These are phyloP conservation scores for Zaprionus tsacasi DNA, from an alignment of 1,140 invertebrate species.

Conservation along the genomic window DNA sequence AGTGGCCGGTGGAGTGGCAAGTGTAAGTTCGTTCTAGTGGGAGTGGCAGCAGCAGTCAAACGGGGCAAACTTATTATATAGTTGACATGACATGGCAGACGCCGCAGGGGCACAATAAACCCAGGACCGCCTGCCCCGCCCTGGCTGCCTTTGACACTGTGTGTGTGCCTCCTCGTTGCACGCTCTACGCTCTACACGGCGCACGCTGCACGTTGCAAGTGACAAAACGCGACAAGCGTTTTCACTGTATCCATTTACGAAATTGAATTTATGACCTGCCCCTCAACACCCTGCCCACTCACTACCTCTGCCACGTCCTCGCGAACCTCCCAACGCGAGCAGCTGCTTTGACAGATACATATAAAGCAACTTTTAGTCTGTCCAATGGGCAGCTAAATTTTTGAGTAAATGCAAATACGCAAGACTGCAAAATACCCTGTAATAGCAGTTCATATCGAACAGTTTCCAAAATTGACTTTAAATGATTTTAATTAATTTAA, in stretches of 20 bases:
- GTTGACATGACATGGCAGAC: slow-evolving; percentile 45
- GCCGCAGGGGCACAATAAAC: slow-evolving; percentile 29
- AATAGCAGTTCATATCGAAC: too few relatives aligned
- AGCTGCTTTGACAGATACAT: slow-evolving; percentile 27
- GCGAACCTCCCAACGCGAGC: slow-evolving; percentile 21
- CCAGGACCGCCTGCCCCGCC: neutral
- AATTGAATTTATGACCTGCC: slow-evolving; percentile 76
- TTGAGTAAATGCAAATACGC: neutral
- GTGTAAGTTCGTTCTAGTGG: neutral
- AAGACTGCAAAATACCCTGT: slow-evolving; percentile 1
- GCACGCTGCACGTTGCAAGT: slow-evolving; percentile 30
- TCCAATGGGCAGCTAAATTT: neutral
- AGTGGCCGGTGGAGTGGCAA: neutral
- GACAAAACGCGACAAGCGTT: slow-evolving; percentile 67
- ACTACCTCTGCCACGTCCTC: too few relatives aligned
- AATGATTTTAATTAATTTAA: neutral
- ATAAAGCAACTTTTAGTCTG: slow-evolving; percentile 7
- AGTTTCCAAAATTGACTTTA: too few relatives aligned
- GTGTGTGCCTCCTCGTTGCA: slow-evolving; percentile 15
- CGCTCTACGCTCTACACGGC: neutral
- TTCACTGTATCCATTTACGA: slow-evolving; percentile 51
- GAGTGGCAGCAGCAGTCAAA: slow-evolving; percentile 38
- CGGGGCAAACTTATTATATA: slow-evolving; percentile 45
- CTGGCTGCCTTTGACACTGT: neutral
- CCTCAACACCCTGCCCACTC: neutral